Evolutionary conservation across 2,113 vertebrate species (phyloP).

Genomic region (Picathartes gymnocephalus): DNA sequence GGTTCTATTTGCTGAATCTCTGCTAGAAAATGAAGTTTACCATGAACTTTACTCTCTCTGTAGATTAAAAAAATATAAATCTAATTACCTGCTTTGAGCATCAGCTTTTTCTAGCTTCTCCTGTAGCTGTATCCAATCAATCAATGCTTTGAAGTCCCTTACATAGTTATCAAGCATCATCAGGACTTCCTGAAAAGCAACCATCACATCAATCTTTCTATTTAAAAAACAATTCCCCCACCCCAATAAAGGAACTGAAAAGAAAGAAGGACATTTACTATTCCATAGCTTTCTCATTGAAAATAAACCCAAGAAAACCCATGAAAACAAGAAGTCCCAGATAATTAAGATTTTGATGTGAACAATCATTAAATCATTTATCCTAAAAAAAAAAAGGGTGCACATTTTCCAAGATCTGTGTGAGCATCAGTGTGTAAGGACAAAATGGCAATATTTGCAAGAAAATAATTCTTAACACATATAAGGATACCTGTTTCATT

Average conservation of each 20-base stretch:
- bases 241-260: not conserved
- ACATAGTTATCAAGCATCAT: slow-evolving; percentile 99
- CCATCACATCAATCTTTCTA: not conserved
- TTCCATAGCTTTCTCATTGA: not conserved
- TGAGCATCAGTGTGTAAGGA: not conserved
- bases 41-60: not conserved
- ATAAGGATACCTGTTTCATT: not conserved
- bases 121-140: slow-evolving; percentile 98
- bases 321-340: not conserved
- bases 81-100: slow-evolving; percentile 92
- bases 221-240: not conserved
- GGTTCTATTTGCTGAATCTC: not conserved
- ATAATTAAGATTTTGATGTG: not conserved
- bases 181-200: slow-evolving; percentile 86
- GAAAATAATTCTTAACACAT: not conserved
- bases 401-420: not conserved
- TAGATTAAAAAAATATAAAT: not conserved
- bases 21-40: not conserved
- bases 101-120: slow-evolving; percentile 98
- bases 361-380: not conserved
- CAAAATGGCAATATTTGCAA: not conserved
- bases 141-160: slow-evolving; percentile 96
- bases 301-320: not conserved
- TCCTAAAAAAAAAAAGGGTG: not conserved
- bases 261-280: not conserved